phyloP scores from a whole-genome alignment of 2,888 invertebrate genomes.

The Uropetala carovei region DNA sequence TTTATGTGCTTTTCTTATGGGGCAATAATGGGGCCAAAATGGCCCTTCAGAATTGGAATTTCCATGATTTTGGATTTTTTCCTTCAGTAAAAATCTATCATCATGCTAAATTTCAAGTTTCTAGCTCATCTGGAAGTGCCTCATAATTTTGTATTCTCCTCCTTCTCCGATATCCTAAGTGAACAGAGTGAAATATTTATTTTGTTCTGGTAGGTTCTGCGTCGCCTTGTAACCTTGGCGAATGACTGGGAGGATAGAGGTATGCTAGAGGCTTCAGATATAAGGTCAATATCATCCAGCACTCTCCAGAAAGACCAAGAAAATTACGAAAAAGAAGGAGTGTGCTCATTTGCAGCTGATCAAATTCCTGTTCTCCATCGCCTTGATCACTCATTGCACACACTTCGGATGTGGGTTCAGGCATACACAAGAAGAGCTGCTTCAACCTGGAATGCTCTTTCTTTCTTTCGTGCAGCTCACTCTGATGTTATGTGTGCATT shows the following conservation, averaged over 20 bases:
- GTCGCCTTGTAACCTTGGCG: conserved; percentile 83
- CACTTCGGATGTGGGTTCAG: conserved; percentile 86
- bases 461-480: conserved; percentile 42
- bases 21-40: no score
- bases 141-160: no score
- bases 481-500: conserved; percentile 57
- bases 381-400: conserved; percentile 80
- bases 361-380: conserved; percentile 88
- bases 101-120: no score
- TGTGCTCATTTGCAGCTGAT: conserved; percentile 77
- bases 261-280: neutral
- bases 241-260: conserved; percentile 84
- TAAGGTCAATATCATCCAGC: conserved; percentile 2
- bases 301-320: conserved; percentile 84
- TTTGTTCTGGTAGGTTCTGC: conserved; percentile 78
- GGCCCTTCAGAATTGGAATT: no score
- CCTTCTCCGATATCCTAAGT: no score
- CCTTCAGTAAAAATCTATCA: no score
- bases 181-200: no score
- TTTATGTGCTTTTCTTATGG: no score
- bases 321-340: conserved; percentile 73
- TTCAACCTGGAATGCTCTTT: conserved; percentile 79
- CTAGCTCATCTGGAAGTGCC: no score
- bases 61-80: no score
- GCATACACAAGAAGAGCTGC: conserved; percentile 84